These are phyloP conservation scores for Acholoe squamosa DNA, from an alignment of 2,888 invertebrate genomes.

Conservation along the genomic window DNA sequence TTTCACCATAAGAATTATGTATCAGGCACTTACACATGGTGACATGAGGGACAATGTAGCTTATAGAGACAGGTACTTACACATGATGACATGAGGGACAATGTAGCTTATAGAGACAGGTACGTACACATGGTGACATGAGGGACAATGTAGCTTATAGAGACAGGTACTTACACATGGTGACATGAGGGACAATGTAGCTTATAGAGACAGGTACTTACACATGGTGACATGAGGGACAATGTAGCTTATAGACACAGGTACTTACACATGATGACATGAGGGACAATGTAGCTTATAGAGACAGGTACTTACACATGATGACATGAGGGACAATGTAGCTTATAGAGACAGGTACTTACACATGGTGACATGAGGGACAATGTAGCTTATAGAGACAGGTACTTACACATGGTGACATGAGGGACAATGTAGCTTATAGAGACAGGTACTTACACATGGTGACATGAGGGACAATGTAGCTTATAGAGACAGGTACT, in stretches of 20 bases:
- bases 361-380: constrained; percentile 72
- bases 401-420: too few relatives aligned
- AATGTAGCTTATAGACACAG: constrained; percentile 71
- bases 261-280: too few relatives aligned
- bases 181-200: constrained; percentile 73
- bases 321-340: constrained; percentile 73
- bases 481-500: constrained; percentile 70
- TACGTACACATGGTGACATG: too few relatives aligned
- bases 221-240: constrained; percentile 73
- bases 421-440: constrained; percentile 71
- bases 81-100: constrained; percentile 73
- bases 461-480: constrained; percentile 73
- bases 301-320: too few relatives aligned
- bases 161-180: too few relatives aligned
- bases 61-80: too few relatives aligned
- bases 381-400: constrained; percentile 72
- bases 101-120: constrained; percentile 70
- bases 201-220: constrained; percentile 68
- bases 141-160: constrained; percentile 71
- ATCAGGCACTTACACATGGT: constrained; percentile 37
- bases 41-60: constrained; percentile 72
- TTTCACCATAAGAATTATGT: too few relatives aligned
- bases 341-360: constrained; percentile 69
- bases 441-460: too few relatives aligned
- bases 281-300: constrained; percentile 71